Base-by-base conservation (phyloP, 2,888 invertebrate species). In the Omphaloscelis lunosa region DNA sequence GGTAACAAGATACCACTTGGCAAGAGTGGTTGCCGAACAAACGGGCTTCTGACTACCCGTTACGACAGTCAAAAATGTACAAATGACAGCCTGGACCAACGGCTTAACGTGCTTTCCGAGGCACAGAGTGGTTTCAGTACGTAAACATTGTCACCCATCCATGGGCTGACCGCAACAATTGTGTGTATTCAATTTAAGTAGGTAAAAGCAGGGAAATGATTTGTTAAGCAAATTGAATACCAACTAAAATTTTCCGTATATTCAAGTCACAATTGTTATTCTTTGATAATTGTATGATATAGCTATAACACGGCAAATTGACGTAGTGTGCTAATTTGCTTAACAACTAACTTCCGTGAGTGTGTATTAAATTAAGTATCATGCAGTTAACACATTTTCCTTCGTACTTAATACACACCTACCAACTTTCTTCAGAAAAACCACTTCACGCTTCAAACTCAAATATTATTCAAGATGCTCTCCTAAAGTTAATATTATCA, bases 401-500 rank as follows among this genome's bases (percentile, higher is more conserved):
- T 66, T 48, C 8, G 29, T 66, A 29, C 7, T 8, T 48, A 51
- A 51, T 29, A 23, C 23, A 29, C n/a, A n/a, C 2, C 0, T 3
- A 17, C 5, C 3, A 51, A 71, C 12, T 67, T 59, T 20, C 51
- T 23, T 20, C 0, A 23, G 59, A 68, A 71, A 69, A 61, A n/a
- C 34, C 53, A 59, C 17, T 67, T 56, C n/a, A 39, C 34, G 12
- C 34, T 17, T 61, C 41, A 51, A 59, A 65, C 53, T 62, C 0
- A 9, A 65, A 77, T 62, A 70, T 71, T 65, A 80, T 84, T 84
- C 62, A 80, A 74, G 74, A 59, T 61, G 34, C 1, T 71, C 45
- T 45, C 61, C 11, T 63, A 53, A 70, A 80, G 63, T 77, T 84
- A 77, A 84, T 84, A 84, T 77, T 73, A 77, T 71, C 34, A 77